Conservation (phyloP, 2,797 vertebrate species). For the Tympanoctomys barrerae region DNA sequence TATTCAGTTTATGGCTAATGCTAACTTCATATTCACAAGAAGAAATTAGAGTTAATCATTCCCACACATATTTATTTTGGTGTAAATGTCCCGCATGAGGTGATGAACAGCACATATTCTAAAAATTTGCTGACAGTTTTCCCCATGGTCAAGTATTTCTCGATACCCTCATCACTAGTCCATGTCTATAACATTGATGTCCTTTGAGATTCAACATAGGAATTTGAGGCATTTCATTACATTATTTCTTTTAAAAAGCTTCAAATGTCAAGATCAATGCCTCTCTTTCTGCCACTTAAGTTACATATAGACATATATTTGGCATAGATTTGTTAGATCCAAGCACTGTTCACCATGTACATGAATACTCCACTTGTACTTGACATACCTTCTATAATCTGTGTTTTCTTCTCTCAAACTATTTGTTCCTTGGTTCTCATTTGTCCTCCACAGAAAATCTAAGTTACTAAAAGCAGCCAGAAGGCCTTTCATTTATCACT, state of each 20-base stretch:
- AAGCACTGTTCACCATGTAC: not conserved
- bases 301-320: not conserved
- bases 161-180: not conserved
- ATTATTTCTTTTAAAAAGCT: not conserved
- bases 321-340: not conserved
- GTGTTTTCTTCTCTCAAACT: conserved; percentile 20
- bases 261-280: not conserved
- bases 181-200: not conserved
- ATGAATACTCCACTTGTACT: not conserved
- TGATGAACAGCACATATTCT: not conserved
- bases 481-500: conserved; percentile 14
- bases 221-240: not conserved
- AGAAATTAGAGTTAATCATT: not conserved
- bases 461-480: conserved; percentile 35
- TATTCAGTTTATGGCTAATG: not conserved
- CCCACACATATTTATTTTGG: conserved; percentile 16
- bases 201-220: not conserved
- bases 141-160: not conserved
- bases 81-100: not conserved
- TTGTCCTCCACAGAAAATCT: conserved; percentile 48
- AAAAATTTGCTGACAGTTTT: not conserved
- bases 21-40: conserved; percentile 23
- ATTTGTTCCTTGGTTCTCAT: not conserved
- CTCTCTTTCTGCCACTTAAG: not conserved
- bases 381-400: conserved; percentile 44